Evolutionary conservation across 2,113 vertebrate genomes (phyloP), one percentile per base, ranked within the genome.

Genomic region (Mormyrus lacerda): DNA sequence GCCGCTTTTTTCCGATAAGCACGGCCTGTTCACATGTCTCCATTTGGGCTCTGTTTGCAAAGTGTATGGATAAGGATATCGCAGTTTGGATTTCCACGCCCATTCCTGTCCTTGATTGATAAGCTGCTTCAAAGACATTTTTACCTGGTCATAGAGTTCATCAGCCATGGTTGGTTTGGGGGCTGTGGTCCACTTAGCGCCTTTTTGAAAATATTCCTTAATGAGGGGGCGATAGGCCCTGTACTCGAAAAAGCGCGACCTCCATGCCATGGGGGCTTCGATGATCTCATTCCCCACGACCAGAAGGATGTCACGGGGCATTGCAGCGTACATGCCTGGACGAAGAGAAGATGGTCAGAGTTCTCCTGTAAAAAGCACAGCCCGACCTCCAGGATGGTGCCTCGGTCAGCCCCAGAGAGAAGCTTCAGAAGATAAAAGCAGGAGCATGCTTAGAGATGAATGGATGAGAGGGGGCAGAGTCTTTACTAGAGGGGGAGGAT

Each of bases 211-310:
- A 91, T 99, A 99, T 55, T 99, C 98, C 93, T 99, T 99, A 92
- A 99, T 99, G 92, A 99, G 92, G 31, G 95, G 96, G 53, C 99
- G 96, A 24, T 99, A 99, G 0, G 99, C 99, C 24, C 98, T 95
- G 92, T 99, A 99, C 92, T 99, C 99, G 89, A 99, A 99, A 95
- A 99, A 99, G 0, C 99, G 98, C 89, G 98, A 91, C 31, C 99
- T 97, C 99, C 98, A 99, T 0, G 99, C 99, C 99, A 99, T 99
- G 0, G 99, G 98, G 0, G 98, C 98, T 94, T 99, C 98, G 0
- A 99, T 99, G 61, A 99, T 99, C 94, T 99, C 98, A 84, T 98
- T 98, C 31, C 98, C 98, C 91, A 99, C 97, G 27, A 99, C 97
- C 48, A 99, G 89, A 6, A 99, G 95, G 93, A 99, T 99, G 94